Conservation (phyloP, 2,888 invertebrate genomes). For the Subacronicta megacephala region DNA sequence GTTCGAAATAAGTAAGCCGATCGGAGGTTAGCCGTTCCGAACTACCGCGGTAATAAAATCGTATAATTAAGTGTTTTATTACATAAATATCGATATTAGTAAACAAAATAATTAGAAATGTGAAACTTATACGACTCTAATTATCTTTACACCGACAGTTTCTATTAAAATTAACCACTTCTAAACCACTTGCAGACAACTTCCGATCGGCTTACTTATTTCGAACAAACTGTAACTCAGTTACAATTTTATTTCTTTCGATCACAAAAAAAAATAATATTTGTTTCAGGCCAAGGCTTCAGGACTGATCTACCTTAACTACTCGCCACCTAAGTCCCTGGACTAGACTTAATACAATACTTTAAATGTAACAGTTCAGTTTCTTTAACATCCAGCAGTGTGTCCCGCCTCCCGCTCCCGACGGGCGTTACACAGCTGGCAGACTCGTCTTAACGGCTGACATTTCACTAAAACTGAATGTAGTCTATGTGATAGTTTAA, state of each 20-base stretch:
- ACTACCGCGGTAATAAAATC: no score
- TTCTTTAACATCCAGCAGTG: slow-evolving; percentile 25
- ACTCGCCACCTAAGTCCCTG: slow-evolving; percentile 89
- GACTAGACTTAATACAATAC: slow-evolving; percentile 87
- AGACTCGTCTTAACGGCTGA: not conserved
- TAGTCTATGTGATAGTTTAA: slow-evolving; percentile 53
- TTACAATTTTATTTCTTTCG: not conserved
- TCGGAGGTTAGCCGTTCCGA: no score
- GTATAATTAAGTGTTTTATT: no score
- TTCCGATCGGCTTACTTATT: no score
- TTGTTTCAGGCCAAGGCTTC: slow-evolving; percentile 89
- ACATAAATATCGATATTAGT: no score
- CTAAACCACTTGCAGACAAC: no score
- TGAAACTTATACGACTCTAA: no score
- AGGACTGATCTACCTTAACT: slow-evolving; percentile 91
- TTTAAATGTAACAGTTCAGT: slow-evolving; percentile 19
- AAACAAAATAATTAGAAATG: no score
- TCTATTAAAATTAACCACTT: no score
- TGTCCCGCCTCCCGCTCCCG: not conserved
- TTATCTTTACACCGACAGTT: no score
- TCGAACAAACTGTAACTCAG: no score
- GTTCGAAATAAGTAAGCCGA: no score
- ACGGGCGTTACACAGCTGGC: not conserved
- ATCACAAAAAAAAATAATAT: not conserved
- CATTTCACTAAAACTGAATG: slow-evolving; percentile 43